Conservation (phyloP, 1,140 invertebrate genomes). For the Drosophila aff. region DNA sequence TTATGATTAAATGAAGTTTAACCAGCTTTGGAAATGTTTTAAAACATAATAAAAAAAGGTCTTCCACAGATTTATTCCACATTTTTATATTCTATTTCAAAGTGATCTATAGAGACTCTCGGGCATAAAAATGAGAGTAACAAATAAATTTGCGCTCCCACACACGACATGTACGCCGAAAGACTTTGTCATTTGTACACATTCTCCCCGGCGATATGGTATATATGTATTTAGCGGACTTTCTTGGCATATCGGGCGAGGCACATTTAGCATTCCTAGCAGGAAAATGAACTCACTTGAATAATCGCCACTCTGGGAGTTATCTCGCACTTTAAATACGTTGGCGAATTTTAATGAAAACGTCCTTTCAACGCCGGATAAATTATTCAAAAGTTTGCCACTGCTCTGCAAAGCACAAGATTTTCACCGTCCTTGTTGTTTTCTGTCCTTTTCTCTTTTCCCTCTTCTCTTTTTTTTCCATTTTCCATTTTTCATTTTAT, state of each 20-base stretch:
- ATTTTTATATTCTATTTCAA: background rate
- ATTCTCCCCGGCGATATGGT: background rate
- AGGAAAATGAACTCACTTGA: constrained; percentile 81
- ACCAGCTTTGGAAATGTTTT: no score
- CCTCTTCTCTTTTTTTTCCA: background rate
- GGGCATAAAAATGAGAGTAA: background rate
- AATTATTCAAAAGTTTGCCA: constrained; percentile 82
- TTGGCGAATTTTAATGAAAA: constrained; percentile 83
- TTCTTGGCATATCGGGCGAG: background rate
- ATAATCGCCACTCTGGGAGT: constrained; percentile 81
- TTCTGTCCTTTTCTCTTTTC: constrained; percentile 18
- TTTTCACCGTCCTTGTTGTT: constrained; percentile 37
- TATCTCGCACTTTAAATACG: constrained; percentile 82
- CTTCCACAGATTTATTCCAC: no score
- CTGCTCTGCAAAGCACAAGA: constrained; percentile 48
- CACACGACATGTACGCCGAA: background rate
- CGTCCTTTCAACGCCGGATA: constrained; percentile 80
- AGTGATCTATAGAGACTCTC: background rate
- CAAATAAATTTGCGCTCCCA: background rate
- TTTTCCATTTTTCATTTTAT: constrained; percentile 30
- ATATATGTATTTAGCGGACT: background rate
- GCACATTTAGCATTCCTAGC: constrained; percentile 68
- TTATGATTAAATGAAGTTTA: no score
- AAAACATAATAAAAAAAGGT: no score
- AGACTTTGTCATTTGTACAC: background rate